Conservation (phyloP, 2,888 invertebrate species). For the Cryptus armator region DNA sequence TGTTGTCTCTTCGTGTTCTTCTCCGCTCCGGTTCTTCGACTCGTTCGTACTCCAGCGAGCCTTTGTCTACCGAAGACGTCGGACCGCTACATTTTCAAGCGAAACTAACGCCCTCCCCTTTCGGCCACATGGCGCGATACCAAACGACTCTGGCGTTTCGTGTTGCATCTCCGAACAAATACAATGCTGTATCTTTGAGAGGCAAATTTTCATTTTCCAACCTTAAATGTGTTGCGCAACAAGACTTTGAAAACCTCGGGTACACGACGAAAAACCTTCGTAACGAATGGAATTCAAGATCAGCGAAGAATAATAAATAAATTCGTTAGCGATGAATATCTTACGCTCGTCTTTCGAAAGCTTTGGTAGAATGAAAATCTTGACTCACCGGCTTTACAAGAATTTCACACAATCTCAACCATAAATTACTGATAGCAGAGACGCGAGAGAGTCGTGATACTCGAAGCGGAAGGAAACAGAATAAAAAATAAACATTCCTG, state of each 20-base stretch:
- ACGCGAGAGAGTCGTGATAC: constrained; percentile 19
- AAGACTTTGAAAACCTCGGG: background rate
- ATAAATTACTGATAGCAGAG: constrained; percentile 9
- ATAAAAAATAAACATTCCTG: background rate
- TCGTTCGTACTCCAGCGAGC: constrained; percentile 35
- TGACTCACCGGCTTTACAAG: background rate
- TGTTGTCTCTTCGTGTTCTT: constrained; percentile 16
- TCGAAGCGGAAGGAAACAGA: background rate
- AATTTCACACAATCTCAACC: constrained; percentile 25
- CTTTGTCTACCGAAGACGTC: constrained; percentile 58
- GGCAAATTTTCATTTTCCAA: constrained; percentile 37
- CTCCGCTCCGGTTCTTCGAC: constrained; percentile 53
- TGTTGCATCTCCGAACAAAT: constrained; percentile 6
- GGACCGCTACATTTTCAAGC: constrained; percentile 45
- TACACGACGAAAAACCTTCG: constrained; percentile 2
- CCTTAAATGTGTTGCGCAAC: background rate
- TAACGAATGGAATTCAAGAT: constrained; percentile 19
- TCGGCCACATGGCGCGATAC: constrained; percentile 70
- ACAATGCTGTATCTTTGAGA: constrained; percentile 35
- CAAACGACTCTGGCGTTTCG: constrained; percentile 65
- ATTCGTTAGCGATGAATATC: constrained; percentile 14
- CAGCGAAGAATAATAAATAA: constrained; percentile 34
- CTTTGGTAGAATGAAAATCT: constrained; percentile 14
- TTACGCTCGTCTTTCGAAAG: constrained; percentile 3
- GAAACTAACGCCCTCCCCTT: constrained; percentile 22